phyloP scores from a whole-genome alignment of 2,888 invertebrate genomes.

The Agrochola litura region DNA sequence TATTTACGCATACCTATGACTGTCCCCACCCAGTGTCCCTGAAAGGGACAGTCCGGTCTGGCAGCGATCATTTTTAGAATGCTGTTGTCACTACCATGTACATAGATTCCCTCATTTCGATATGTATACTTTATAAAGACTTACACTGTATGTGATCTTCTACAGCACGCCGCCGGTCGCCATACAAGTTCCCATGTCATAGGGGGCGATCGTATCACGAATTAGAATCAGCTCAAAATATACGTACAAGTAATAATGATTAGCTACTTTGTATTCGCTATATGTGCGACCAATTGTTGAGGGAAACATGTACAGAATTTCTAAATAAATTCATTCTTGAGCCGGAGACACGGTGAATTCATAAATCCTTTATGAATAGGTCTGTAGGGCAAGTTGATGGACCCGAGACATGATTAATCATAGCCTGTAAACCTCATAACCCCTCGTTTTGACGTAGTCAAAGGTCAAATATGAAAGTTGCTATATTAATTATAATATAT shows the following conservation, averaged over 20 bases:
- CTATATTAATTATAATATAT: neutral
- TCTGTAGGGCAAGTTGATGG: conserved; percentile 8
- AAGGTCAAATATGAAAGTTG: conserved; percentile 12
- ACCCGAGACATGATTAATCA: neutral
- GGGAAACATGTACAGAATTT: conserved; percentile 47
- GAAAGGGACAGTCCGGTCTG: no score
- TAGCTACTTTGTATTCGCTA: conserved; percentile 43
- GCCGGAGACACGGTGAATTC: conserved; percentile 1
- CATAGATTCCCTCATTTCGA: no score
- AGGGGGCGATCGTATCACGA: conserved; percentile 40
- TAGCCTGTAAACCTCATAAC: neutral
- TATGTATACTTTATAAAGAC: no score
- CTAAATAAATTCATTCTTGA: conserved; percentile 36
- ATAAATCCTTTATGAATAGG: neutral
- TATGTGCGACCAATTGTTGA: conserved; percentile 49
- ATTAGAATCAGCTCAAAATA: conserved; percentile 50
- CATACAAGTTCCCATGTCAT: conserved; percentile 35
- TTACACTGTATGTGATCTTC: neutral
- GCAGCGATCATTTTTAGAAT: no score
- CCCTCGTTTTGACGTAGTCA: neutral
- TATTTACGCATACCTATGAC: no score
- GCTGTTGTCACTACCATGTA: no score
- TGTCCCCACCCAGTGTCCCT: no score
- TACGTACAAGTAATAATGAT: conserved; percentile 51
- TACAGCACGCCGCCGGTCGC: neutral